Evolutionary conservation across 2,113 vertebrate species (phyloP).

Genomic region (Channa argus): DNA sequence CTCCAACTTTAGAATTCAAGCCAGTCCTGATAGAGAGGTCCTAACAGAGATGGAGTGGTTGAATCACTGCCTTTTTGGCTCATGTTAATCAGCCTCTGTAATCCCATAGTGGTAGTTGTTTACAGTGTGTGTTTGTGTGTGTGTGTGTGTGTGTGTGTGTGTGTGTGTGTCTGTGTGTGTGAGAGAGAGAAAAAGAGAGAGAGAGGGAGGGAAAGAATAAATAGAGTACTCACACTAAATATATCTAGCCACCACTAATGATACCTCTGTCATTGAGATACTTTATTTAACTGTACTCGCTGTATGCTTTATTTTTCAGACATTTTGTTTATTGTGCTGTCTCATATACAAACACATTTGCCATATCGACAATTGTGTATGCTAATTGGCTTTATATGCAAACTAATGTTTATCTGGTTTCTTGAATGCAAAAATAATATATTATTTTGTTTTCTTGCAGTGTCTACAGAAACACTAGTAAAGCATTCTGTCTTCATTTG

Average conservation of each 20-base stretch:
- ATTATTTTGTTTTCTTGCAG: no score
- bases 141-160: conserved; percentile 10
- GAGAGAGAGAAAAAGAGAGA: no score
- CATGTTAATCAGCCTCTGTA: conserved; percentile 58
- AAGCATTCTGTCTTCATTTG: no score
- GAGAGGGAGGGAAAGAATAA: conserved; percentile 12
- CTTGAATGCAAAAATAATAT: no score
- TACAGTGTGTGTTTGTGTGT: not conserved
- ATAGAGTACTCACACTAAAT: conserved; percentile 27
- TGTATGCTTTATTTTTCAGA: not conserved
- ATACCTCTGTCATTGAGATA: not conserved
- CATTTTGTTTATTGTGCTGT: no score
- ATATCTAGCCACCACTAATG: conserved; percentile 15
- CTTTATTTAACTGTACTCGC: conserved; percentile 1
- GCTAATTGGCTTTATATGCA: no score
- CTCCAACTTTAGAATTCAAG: conserved; percentile 59
- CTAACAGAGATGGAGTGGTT: conserved; percentile 66
- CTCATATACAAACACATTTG: no score
- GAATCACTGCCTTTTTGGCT: conserved; percentile 68
- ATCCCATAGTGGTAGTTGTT: conserved; percentile 31
- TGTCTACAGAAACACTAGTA: no score
- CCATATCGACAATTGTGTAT: no score
- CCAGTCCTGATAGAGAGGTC: conserved; percentile 62
- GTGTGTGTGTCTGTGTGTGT: not conserved
- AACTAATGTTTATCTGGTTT: no score